phyloP scores from a whole-genome alignment of 2,888 invertebrate species.

The Oscheius sp. region DNA sequence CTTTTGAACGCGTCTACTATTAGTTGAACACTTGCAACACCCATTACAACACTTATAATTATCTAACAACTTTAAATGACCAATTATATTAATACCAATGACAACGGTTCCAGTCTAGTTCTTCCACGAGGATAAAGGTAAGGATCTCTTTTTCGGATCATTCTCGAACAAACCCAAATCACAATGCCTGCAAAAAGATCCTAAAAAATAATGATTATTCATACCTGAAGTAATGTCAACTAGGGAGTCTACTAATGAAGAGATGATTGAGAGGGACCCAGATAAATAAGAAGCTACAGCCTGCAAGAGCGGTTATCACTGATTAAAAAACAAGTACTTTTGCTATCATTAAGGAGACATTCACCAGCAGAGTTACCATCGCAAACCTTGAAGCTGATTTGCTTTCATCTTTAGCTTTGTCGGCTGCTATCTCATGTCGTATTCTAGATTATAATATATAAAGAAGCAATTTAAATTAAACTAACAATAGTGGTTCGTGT shows the following conservation, averaged over 20 bases:
- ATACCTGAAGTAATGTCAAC: constrained; percentile 75
- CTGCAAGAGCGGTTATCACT: constrained; percentile 20
- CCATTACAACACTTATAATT: constrained; percentile 76
- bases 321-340: constrained; percentile 73
- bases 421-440: constrained; percentile 18
- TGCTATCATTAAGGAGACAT: constrained; percentile 73
- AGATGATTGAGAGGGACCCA: constrained; percentile 76
- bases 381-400: constrained; percentile 59
- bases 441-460: constrained; percentile 15
- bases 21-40: constrained; percentile 75
- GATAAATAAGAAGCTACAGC: constrained; percentile 75
- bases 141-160: constrained; percentile 74
- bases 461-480: neutral
- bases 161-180: constrained; percentile 52
- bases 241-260: constrained; percentile 75
- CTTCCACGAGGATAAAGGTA: constrained; percentile 76
- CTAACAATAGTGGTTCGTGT: constrained; percentile 31
- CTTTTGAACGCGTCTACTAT: constrained; percentile 65
- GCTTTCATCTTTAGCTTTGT: constrained; percentile 19
- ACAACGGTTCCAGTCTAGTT: constrained; percentile 75
- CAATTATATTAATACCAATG: constrained; percentile 69
- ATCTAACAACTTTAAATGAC: constrained; percentile 46
- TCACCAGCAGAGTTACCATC: constrained; percentile 62
- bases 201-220: neutral
- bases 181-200: constrained; percentile 40